Conservation (phyloP, 2,113 vertebrate species). For the Willisornis vidua region DNA sequence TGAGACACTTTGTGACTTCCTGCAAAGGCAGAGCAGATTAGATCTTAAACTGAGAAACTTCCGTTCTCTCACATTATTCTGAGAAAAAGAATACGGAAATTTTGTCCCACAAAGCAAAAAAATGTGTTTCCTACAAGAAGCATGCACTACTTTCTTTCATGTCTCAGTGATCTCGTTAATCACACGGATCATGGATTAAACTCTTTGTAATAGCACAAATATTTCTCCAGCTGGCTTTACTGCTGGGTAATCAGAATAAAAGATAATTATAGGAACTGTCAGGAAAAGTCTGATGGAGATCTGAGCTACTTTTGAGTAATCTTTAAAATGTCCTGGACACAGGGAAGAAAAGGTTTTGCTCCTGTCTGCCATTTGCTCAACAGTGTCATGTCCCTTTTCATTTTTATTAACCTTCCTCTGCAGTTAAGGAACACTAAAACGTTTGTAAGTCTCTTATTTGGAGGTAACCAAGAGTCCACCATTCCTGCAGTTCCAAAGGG, state of each 20-base stretch:
- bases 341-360: not conserved
- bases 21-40: conserved; percentile 56
- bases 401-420: not conserved
- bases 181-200: not conserved
- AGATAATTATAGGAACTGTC: not conserved
- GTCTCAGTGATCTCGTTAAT: not conserved
- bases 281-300: not conserved
- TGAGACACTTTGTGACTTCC: conserved; percentile 41
- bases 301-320: not conserved
- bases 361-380: not conserved
- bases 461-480: not conserved
- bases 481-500: not conserved
- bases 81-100: conserved; percentile 70
- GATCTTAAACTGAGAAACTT: conserved; percentile 61
- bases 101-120: not conserved
- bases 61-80: conserved; percentile 42
- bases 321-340: not conserved
- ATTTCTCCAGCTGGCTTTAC: not conserved
- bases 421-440: not conserved
- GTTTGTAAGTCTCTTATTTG: not conserved
- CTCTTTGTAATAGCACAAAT: not conserved
- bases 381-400: not conserved
- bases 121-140: not conserved
- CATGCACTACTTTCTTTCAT: not conserved
- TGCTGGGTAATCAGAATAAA: not conserved